Base-by-base conservation (phyloP, 2,888 invertebrate species). In the Phortica okadai region DNA sequence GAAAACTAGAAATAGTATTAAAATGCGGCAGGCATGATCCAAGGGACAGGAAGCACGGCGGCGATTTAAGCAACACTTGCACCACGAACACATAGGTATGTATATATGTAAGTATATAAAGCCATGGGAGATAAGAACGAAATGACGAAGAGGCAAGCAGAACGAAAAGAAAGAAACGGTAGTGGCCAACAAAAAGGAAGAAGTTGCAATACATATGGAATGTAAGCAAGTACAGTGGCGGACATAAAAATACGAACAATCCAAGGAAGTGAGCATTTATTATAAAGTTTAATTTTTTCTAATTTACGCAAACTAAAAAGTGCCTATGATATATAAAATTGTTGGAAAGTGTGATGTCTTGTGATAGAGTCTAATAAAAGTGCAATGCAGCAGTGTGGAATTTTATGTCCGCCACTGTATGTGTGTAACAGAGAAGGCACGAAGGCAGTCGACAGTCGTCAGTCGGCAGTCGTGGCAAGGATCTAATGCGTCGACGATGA, bases 1-100 rank as follows among this genome's bases (percentile, higher is more conserved):
- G 70, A 72, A 72, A 54, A 33, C 70, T 72, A 72, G 70, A 72
- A 72, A 72, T 72, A 72, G 70, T 72, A 72, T 56, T 33, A 72
- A 33, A 54, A 56, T 56, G 70, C 70, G 54, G 56, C 56, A 56
- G 7, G 21, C 62, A 62, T 7, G 7, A n/a, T n/a, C 59, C 14
- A 59, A 62, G 62, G 8, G 10, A 25, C 80, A 84, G 56, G 10
- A 41, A 62, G 54, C 21, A 21, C 1, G 21, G 21, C 21, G 21
- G 21, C 21, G 21, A 21, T 21, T 21, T 21, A 21, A 21, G 6
- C 70, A 73, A 56, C 54, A 72, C 70, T 72, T 72, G 70, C 70
- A 72, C 54, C 70, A 56, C 54, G 45, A 72, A 42, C 45, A 44
- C 14, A 44, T 67, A 44, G n/a, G 41, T 16, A 16, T 6, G 41